These are phyloP conservation scores for Nymphalis io DNA, from an alignment of 1,140 invertebrate species.

Conservation along the genomic window DNA sequence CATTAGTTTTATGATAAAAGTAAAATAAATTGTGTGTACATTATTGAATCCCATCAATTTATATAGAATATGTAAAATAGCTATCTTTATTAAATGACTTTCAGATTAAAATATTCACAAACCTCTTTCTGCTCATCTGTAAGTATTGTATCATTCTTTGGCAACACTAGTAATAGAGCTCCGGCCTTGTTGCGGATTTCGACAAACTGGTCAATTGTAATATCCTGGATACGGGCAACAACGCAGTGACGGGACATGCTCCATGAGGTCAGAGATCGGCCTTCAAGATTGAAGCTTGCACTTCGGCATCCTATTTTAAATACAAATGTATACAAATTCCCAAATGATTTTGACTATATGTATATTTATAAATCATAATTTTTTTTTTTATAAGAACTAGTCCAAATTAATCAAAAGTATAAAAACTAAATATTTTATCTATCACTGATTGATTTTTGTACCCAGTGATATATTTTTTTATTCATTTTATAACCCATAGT, in stretches of 20 bases:
- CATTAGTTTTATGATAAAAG: too few relatives aligned
- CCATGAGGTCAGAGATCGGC: slow-evolving; percentile 91
- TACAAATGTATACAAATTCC: background rate
- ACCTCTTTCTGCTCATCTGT: slow-evolving; percentile 88
- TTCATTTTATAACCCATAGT: too few relatives aligned
- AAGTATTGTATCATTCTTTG: slow-evolving; percentile 86
- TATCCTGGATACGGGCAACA: slow-evolving; percentile 88
- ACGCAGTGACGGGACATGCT: slow-evolving; percentile 94
- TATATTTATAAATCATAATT: too few relatives aligned
- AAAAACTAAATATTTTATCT: too few relatives aligned
- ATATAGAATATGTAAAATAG: background rate
- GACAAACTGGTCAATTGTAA: slow-evolving; percentile 88
- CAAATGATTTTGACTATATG: too few relatives aligned
- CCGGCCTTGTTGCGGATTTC: slow-evolving; percentile 91
- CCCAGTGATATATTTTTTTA: too few relatives aligned
- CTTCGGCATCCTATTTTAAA: slow-evolving; percentile 87
- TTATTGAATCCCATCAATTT: background rate
- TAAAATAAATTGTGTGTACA: too few relatives aligned
- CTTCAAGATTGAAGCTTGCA: slow-evolving; percentile 92
- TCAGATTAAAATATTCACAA: background rate
- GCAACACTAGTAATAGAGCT: slow-evolving; percentile 91
- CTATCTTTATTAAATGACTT: background rate
- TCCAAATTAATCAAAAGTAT: too few relatives aligned
- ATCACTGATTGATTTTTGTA: too few relatives aligned
- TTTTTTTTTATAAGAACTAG: too few relatives aligned